These are phyloP conservation scores for Urocynchramus pylzowi DNA, from an alignment of 2,113 vertebrate genomes.

Conservation along the genomic window DNA sequence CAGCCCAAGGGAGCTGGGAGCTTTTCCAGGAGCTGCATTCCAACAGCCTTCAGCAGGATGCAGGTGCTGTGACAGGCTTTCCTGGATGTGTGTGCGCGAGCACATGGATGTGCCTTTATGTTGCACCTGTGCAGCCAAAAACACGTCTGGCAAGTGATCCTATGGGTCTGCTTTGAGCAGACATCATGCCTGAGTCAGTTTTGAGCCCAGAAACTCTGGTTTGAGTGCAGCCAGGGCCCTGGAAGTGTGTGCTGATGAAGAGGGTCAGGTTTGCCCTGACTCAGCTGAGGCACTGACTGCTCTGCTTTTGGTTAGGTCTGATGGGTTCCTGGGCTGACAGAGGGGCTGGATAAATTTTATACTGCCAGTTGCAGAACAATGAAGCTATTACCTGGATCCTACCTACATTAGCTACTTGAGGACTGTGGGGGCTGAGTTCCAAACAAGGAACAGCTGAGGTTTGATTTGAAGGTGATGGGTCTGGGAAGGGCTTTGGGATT, in stretches of 20 bases:
- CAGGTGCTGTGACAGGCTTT: not conserved
- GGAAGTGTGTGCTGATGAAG: not conserved
- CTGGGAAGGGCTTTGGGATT: not conserved
- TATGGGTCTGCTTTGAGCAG: not conserved
- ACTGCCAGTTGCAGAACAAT: not conserved
- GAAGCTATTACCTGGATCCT: not conserved
- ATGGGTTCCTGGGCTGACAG: not conserved
- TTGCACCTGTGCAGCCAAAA: not conserved
- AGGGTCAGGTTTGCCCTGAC: not conserved
- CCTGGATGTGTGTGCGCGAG: rapidly evolving
- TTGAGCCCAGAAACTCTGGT: not conserved
- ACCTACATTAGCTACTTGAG: not conserved
- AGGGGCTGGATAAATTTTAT: not conserved
- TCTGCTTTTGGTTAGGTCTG: not conserved
- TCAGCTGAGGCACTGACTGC: not conserved
- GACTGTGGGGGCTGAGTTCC: not conserved
- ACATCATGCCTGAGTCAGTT: rapidly evolving
- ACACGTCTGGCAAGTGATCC: not conserved
- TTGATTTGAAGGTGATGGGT: not conserved
- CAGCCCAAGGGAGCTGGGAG: not conserved
- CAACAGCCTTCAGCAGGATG: not conserved
- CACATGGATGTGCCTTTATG: rapidly evolving
- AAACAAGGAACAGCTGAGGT: not conserved
- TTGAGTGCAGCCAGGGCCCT: not conserved
- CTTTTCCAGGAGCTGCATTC: not conserved